phyloP scores from a whole-genome alignment of 2,888 invertebrate species.

The Halictus ligatus region DNA sequence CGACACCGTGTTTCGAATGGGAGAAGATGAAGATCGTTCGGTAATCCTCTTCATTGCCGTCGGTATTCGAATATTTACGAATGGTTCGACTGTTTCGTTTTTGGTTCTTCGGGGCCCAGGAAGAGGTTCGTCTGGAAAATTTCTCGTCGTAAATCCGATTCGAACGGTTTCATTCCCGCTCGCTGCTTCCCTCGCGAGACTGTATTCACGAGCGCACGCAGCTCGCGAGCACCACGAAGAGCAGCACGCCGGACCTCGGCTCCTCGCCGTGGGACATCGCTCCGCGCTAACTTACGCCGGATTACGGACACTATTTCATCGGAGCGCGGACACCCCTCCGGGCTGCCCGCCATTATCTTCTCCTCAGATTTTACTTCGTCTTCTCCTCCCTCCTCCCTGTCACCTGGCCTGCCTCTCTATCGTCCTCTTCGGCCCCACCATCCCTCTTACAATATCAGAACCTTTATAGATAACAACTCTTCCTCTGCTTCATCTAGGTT shows the following conservation, averaged over 20 bases:
- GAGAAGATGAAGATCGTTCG: neutral
- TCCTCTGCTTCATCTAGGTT: neutral
- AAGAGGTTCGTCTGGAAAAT: slow-evolving; percentile 19
- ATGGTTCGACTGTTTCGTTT: neutral
- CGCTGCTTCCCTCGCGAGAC: slow-evolving; percentile 11
- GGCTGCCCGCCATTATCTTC: slow-evolving; percentile 55
- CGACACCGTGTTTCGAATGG: neutral
- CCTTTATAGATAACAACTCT: neutral
- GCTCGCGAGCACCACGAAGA: slow-evolving; percentile 50
- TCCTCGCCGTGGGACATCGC: slow-evolving; percentile 80
- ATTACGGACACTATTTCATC: slow-evolving; percentile 77
- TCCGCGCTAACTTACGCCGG: slow-evolving; percentile 78
- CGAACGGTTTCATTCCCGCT: slow-evolving; percentile 14
- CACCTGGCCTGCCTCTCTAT: neutral
- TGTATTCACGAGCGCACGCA: slow-evolving; percentile 49
- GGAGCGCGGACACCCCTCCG: slow-evolving; percentile 59
- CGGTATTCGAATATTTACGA: neutral
- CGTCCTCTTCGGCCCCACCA: neutral
- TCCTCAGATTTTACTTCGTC: slow-evolving; percentile 48
- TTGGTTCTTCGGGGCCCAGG: neutral
- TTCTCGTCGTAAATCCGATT: slow-evolving; percentile 31
- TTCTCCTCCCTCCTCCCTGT: slow-evolving; percentile 2
- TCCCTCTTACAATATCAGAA: neutral
- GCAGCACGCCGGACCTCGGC: slow-evolving; percentile 53
- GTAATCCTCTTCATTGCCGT: neutral